Evolutionary conservation across 1,140 invertebrate species (phyloP).

Genomic region (Pogonognathellus flavescens): DNA sequence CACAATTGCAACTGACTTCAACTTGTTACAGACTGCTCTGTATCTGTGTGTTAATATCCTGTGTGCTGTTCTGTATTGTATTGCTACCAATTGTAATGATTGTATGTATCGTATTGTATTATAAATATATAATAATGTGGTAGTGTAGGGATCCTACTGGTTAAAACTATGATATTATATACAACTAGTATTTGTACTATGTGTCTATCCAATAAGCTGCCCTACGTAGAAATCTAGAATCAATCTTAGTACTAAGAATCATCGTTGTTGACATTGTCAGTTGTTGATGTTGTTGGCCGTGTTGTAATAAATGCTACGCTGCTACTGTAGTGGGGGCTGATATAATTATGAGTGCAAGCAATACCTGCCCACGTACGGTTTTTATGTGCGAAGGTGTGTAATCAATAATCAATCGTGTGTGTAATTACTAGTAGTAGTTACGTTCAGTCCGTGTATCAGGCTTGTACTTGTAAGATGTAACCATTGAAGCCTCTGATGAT

Average conservation of each 20-base stretch:
- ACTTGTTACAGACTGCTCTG: slow-evolving; percentile 33
- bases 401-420: too few relatives aligned
- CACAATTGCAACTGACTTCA: slow-evolving; percentile 27
- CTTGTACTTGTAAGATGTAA: too few relatives aligned
- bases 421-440: too few relatives aligned
- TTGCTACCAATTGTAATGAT: slow-evolving; percentile 1
- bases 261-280: slow-evolving; percentile 3
- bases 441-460: too few relatives aligned
- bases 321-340: too few relatives aligned
- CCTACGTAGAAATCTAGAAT: not conserved
- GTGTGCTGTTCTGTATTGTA: slow-evolving; percentile 37
- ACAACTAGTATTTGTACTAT: slow-evolving; percentile 27
- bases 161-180: not conserved
- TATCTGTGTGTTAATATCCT: slow-evolving; percentile 37
- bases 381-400: too few relatives aligned
- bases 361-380: too few relatives aligned
- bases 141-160: not conserved
- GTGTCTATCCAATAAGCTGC: slow-evolving; percentile 2
- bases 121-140: not conserved
- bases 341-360: too few relatives aligned
- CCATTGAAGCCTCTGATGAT: too few relatives aligned
- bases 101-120: slow-evolving; percentile 40
- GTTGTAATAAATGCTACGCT: not conserved
- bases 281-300: not conserved
- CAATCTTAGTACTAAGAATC: not conserved